Base-by-base conservation (phyloP, 64 coral and sea anemone genomes). In the Pocillopora verrucosa region DNA sequence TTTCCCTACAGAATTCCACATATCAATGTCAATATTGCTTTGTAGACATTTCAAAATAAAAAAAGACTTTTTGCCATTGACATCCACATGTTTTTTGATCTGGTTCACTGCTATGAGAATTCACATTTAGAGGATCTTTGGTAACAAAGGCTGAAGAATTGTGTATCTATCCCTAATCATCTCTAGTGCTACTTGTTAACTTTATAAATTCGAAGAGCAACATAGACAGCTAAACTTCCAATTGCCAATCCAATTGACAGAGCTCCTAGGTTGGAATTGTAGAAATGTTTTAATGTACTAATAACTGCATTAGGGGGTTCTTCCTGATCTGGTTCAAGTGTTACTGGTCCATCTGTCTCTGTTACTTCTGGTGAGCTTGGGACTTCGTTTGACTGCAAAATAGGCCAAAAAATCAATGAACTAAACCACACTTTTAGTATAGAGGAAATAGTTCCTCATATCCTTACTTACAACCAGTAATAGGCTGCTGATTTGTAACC, bases 171-270 rank as follows among this genome's bases (percentile, higher is more conserved):
- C 63, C 13, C 63, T 65, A 81, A 24, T 24, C 16, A 35, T 35
- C 36, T 63, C 36, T 69, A 16, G 41, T 72, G 65, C 10, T 70
- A 85, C 20, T 85, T 85, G 41, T 34, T 22, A 41, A 62, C 82
- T 87, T 86, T 92, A 75, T 92, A 92, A 30, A 92, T 86, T 92
- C 73, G 87, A 34, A 87, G 35, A 59, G 74, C 75, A 56, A 92
- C 63, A 87, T 87, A 87, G 1, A 92, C 90, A 45, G 84, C 76
- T 58, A 92, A 56, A 56, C 90, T 87, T 34, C 90, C 90, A 36
- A 86, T 74, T 57, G 86, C 73, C 26, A 92, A 79, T 34, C 90
- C 90, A 80, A 92, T 84, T 1, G 90, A 87, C 24, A 92, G 73
- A 19, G 75, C 90, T 61, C 90, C 90, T 37, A 87, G 19, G 56